A percentile compares a stretch with the other conserved stretches of the same genome.
phyloP scores from a whole-genome alignment of 2,888 invertebrate species.

The Macrophya annulata region DNA sequence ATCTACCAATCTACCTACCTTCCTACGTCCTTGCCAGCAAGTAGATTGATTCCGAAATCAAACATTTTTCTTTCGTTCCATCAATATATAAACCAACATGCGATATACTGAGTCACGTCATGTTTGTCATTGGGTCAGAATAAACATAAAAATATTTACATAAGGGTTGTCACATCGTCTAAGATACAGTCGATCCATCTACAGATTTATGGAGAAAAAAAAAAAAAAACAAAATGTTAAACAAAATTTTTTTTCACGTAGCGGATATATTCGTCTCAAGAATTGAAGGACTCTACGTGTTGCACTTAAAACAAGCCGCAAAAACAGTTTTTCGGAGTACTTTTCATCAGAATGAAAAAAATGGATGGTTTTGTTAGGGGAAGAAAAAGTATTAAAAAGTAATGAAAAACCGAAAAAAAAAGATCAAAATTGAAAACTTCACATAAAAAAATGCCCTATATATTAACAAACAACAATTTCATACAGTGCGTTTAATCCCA shows the following conservation, averaged over 20 bases:
- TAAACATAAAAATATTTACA: conserved; percentile 37
- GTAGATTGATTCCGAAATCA: conserved; percentile 36
- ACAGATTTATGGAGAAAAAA: background rate
- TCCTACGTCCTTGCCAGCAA: background rate
- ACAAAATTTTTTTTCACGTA: background rate
- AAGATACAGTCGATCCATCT: background rate
- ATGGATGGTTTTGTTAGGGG: too few species aligned
- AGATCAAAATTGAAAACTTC: too few species aligned
- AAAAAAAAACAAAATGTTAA: background rate
- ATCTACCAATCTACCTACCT: background rate
- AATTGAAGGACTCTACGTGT: too few species aligned
- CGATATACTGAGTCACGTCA: conserved; percentile 3
- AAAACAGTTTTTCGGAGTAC: too few species aligned
- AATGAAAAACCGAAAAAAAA: background rate
- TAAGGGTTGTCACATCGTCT: background rate
- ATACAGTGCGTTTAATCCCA: too few species aligned
- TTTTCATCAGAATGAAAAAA: too few species aligned
- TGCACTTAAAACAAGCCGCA: too few species aligned
- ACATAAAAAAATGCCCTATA: too few species aligned
- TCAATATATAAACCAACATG: background rate
- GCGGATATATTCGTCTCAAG: too few species aligned
- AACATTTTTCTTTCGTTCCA: conserved; percentile 25
- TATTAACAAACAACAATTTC: too few species aligned
- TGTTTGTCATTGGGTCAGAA: conserved; percentile 29
- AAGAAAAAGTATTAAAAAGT: too few species aligned